These are phyloP conservation scores for Ischnus inquisitorius DNA, from an alignment of 2,888 invertebrate genomes.

Conservation along the genomic window DNA sequence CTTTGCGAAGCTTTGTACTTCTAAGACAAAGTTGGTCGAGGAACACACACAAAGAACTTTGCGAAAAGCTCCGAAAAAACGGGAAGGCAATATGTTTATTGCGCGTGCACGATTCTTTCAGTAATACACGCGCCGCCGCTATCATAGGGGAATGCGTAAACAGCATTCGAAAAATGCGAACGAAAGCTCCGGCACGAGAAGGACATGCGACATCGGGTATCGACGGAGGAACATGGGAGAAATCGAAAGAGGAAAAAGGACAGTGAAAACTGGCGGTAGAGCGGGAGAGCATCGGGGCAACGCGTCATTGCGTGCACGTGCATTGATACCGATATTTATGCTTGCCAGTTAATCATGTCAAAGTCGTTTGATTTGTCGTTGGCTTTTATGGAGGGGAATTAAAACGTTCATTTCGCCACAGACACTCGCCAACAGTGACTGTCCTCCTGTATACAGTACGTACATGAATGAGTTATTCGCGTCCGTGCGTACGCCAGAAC, in stretches of 20 bases:
- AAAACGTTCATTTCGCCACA: constrained; percentile 85
- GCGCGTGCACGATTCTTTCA: neutral
- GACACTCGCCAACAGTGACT: constrained; percentile 83
- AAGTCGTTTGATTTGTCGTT: constrained; percentile 85
- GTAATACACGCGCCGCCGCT: constrained; percentile 1
- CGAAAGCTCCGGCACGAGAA: constrained; percentile 31
- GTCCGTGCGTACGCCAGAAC: constrained; percentile 56
- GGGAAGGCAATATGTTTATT: no score
- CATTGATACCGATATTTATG: constrained; percentile 85
- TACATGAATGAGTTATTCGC: constrained; percentile 80
- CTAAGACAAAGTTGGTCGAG: no score
- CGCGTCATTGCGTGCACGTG: constrained; percentile 83
- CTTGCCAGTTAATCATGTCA: constrained; percentile 85
- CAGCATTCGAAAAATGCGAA: constrained; percentile 42
- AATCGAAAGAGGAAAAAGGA: constrained; percentile 51
- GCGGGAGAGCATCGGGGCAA: constrained; percentile 73
- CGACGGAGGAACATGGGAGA: constrained; percentile 56
- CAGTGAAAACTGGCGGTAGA: constrained; percentile 57
- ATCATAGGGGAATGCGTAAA: neutral
- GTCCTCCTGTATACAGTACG: constrained; percentile 71
- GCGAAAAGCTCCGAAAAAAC: no score
- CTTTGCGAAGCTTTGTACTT: no score
- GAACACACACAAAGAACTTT: no score
- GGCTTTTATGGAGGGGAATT: constrained; percentile 85
- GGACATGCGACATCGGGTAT: constrained; percentile 52